Conservation (phyloP, 2,113 vertebrate genomes). For the Nothobranchius furzeri region DNA sequence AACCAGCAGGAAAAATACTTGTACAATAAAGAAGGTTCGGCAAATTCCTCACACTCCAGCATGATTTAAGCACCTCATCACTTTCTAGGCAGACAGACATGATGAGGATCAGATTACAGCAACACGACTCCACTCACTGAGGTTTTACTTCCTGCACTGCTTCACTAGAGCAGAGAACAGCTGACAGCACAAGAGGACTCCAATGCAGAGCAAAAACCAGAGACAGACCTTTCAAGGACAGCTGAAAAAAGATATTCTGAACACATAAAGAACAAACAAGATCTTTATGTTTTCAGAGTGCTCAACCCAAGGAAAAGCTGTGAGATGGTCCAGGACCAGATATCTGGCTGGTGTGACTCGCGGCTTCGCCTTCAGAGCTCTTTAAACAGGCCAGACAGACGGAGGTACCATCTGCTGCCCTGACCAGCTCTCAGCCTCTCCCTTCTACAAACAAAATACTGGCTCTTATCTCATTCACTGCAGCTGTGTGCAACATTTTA, state of each 20-base stretch:
- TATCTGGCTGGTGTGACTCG: constrained; percentile 56
- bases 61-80: constrained; percentile 10
- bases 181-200: constrained; percentile 18
- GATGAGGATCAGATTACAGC: constrained; percentile 39
- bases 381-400: constrained; percentile 67
- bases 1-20: too few relatives aligned
- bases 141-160: constrained; percentile 37
- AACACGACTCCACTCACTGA: constrained; percentile 44
- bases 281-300: constrained; percentile 15
- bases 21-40: too few relatives aligned
- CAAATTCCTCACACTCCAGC: too few relatives aligned
- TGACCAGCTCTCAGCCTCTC: constrained; percentile 42
- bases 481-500: constrained; percentile 29
- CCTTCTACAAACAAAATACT: constrained; percentile 43
- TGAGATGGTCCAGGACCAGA: constrained; percentile 36
- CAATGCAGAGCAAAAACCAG: not conserved
- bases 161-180: constrained; percentile 31
- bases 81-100: constrained; percentile 29
- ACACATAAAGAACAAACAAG: not conserved
- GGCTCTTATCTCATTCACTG: constrained; percentile 48
- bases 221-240: too few relatives aligned
- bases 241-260: not conserved
- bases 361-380: constrained; percentile 52
- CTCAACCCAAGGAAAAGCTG: constrained; percentile 9
- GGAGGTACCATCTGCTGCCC: constrained; percentile 63